Evolutionary conservation across 2,113 vertebrate species (phyloP).

Genomic region (Eira barbara): DNA sequence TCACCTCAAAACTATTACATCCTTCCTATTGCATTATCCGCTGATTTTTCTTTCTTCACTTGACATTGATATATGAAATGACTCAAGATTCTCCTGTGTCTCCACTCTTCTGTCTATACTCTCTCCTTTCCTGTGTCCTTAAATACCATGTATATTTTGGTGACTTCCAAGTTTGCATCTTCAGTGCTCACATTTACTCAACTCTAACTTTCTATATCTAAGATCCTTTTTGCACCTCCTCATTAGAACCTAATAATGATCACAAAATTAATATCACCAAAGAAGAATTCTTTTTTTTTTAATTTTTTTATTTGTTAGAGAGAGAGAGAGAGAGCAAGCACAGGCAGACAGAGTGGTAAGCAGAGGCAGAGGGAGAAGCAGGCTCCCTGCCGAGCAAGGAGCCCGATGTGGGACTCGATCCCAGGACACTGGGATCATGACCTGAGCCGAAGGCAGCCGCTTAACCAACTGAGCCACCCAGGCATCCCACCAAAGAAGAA

Average conservation of each 20-base stretch:
- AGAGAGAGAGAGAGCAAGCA: too few species aligned
- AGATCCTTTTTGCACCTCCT: not conserved
- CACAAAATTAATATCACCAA: not conserved
- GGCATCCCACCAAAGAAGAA: not conserved
- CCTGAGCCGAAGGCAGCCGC: too few species aligned
- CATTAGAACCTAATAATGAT: not conserved
- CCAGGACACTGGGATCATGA: too few species aligned
- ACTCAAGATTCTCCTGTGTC: not conserved
- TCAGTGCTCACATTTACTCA: not conserved
- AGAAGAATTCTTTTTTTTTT: not conserved
- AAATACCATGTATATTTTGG: not conserved
- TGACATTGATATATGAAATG: not conserved
- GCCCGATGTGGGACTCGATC: too few species aligned
- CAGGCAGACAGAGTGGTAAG: too few species aligned
- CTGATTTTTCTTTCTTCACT: not conserved
- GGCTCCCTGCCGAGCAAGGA: too few species aligned
- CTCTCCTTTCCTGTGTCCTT: not conserved
- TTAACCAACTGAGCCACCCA: too few species aligned
- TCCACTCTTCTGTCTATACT: not conserved
- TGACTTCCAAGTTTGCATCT: not conserved
- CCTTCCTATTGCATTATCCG: not conserved
- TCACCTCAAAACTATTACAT: not conserved
- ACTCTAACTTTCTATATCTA: not conserved
- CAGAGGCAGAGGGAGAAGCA: too few species aligned
- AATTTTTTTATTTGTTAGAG: too few species aligned